Base-by-base conservation (phyloP, 2,888 invertebrate species). In the Drosophila antonietae region DNA sequence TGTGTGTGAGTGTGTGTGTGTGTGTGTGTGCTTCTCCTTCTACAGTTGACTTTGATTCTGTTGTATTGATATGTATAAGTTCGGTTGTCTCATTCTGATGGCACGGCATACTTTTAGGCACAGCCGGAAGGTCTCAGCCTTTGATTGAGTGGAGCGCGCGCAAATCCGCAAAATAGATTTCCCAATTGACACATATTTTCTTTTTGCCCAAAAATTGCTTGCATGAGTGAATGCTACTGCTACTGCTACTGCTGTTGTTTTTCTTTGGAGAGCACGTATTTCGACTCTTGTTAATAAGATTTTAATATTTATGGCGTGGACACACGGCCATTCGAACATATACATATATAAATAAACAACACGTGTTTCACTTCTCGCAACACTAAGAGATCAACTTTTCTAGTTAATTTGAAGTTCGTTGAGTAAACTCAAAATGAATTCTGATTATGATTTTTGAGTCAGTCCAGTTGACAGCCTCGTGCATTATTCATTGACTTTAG, bases 101-200 rank as follows among this genome's bases (percentile, higher is more conserved):
- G 39, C 18, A 33, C 20, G 44, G 72, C 86, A 83, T 86, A 86
- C 86, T 88, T 86, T 89, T 75, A 75, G 81, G 81, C 84, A 76
- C 80, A 80, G 73, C 53, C 57, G 63, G 49, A 80, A 80, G 59
- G 53, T 64, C 59, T 69, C 68, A 73, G 81, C 74, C 74, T 81
- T 89, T 86, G 85, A 86, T 86, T 86, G 85, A 86, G 90, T 89
- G 83, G 88, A 75, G 75, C 75, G 72, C 79, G 73, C 78, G 75
- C 83, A 85, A 85, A 89, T 89, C 90, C 90, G 88, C 90, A 85
- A 86, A 88, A 88, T 88, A 88, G 86, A 86, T 86, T 86, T 86
- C 86, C 86, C 86, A 86, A 88, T 86, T 86, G 86, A 89, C 86
- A 86, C 89, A 88, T 86, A 83, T 89, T 90, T 86, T 73, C 57